Conservation (phyloP, 64 coral and sea anemone genomes). For the Stichodactyla helianthus region DNA sequence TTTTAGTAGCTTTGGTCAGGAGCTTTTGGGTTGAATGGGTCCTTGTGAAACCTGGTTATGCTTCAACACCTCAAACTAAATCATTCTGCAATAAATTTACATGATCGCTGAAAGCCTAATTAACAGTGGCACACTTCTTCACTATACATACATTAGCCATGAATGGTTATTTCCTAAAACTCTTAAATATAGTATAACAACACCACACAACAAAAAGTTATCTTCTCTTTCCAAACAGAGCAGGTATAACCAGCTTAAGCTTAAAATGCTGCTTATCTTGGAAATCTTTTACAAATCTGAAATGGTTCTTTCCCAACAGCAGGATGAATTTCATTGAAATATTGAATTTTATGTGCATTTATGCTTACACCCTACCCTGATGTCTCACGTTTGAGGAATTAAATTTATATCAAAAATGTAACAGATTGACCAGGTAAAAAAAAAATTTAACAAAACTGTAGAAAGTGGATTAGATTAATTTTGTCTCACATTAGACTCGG, state of each 20-base stretch:
- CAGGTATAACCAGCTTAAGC: not conserved
- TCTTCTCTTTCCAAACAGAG: not conserved
- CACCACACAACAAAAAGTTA: not conserved
- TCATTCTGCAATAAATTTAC: not conserved
- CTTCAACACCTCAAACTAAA: not conserved
- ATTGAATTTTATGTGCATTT: too few species aligned
- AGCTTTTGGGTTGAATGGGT: not conserved
- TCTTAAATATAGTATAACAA: not conserved
- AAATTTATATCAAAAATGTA: too few species aligned
- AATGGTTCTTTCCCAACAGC: not conserved
- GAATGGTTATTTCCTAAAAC: not conserved
- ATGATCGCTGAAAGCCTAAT: not conserved
- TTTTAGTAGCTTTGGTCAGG: not conserved
- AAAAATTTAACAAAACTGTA: too few species aligned
- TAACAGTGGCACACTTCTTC: not conserved
- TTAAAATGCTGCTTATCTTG: too few species aligned
- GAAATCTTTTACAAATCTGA: too few species aligned
- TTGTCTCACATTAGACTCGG: too few species aligned
- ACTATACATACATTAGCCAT: not conserved
- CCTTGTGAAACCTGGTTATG: not conserved
- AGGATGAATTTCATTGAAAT: not conserved
- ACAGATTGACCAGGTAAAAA: too few species aligned
- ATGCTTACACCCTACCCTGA: too few species aligned
- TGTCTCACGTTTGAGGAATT: too few species aligned
- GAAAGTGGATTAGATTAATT: too few species aligned